phyloP scores from a whole-genome alignment of 2,113 vertebrate genomes.

The Sceloporus undulatus region DNA sequence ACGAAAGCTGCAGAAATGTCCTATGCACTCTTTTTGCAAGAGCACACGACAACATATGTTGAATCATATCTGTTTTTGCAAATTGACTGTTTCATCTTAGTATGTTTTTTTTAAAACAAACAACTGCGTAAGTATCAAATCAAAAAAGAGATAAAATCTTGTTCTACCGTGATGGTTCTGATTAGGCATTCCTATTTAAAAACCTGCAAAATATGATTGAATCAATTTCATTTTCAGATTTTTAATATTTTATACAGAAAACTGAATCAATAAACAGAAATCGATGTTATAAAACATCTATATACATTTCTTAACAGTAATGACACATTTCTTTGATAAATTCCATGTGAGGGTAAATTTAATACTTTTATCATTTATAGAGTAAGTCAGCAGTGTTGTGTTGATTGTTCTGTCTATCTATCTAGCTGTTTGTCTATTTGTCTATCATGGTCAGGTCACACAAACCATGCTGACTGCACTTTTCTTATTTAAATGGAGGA shows the following conservation, averaged over 20 bases:
- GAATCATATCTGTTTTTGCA: constrained; percentile 67
- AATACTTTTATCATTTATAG: constrained; percentile 37
- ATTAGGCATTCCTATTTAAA: constrained; percentile 60
- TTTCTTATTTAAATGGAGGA: neutral
- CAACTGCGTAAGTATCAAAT: constrained; percentile 60
- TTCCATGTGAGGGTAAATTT: constrained; percentile 42
- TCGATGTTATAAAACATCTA: constrained; percentile 61
- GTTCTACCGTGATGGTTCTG: constrained; percentile 59
- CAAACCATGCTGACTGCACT: neutral
- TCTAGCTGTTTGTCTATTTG: no score
- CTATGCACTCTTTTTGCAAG: constrained; percentile 77
- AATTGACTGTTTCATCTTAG: constrained; percentile 67
- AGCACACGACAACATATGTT: constrained; percentile 71
- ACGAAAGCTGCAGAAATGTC: constrained; percentile 73
- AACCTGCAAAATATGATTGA: constrained; percentile 70
- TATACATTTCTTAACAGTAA: constrained; percentile 54
- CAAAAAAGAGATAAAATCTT: constrained; percentile 50
- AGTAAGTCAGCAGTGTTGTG: neutral
- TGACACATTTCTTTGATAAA: constrained; percentile 42
- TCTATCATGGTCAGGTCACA: neutral
- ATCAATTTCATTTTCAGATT: constrained; percentile 67
- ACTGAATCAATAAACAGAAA: constrained; percentile 58
- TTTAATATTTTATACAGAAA: constrained; percentile 74
- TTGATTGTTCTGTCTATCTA: neutral
- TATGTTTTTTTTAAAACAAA: constrained; percentile 57